phyloP scores from a whole-genome alignment of 2,113 vertebrate species.

The Salminus brasiliensis region DNA sequence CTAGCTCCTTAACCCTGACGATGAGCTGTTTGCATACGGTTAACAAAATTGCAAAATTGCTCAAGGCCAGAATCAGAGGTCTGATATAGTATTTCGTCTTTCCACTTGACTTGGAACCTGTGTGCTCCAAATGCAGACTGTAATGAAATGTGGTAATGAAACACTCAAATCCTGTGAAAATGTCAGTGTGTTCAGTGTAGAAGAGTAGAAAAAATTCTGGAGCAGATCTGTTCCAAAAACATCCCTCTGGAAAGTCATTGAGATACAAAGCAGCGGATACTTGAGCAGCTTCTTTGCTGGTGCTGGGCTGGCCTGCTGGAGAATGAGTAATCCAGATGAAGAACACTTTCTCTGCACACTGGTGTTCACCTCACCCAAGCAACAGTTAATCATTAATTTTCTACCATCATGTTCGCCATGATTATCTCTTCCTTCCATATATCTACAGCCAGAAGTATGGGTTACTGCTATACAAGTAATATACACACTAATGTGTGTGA shows the following conservation, averaged over 20 bases:
- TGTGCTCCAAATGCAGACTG: background rate
- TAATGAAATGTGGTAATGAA: background rate
- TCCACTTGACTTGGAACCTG: no score
- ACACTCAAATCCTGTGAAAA: background rate
- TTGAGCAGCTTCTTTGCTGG: background rate
- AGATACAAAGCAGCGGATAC: background rate
- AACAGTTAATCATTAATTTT: background rate
- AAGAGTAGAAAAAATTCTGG: background rate
- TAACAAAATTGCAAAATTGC: no score
- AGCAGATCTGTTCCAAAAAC: background rate
- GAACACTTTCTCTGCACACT: background rate
- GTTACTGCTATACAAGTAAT: background rate
- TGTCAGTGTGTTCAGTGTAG: background rate
- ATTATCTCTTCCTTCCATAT: background rate
- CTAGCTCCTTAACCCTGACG: no score
- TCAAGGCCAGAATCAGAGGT: no score
- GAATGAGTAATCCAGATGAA: constrained; percentile 15
- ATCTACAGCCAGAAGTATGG: background rate
- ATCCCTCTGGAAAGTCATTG: background rate
- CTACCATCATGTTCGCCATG: background rate
- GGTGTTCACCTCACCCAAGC: background rate
- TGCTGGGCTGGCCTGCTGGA: background rate
- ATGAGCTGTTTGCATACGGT: no score
- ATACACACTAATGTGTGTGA: no score
- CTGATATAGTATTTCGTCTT: no score